Conservation (phyloP, 2,797 vertebrate genomes). For the Apogon talboti region DNA sequence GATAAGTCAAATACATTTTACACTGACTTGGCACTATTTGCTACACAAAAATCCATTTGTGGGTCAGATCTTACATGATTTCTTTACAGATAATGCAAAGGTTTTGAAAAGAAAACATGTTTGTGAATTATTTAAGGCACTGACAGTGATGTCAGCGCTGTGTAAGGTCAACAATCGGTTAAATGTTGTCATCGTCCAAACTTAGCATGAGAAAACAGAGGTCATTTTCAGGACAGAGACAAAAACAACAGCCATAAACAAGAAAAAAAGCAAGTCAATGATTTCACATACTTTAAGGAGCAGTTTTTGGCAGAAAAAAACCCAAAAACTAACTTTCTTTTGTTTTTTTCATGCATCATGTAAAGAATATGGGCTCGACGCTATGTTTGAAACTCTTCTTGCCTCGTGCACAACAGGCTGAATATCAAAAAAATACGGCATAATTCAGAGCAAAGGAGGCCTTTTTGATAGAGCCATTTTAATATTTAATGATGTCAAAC, state of each 20-base stretch:
- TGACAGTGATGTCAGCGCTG: neutral
- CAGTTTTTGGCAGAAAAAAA: no score
- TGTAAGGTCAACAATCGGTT: neutral
- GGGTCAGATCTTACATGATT: neutral
- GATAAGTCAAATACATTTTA: constrained; percentile 48
- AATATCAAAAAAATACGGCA: no score
- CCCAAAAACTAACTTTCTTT: no score
- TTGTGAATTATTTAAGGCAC: neutral
- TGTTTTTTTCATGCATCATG: no score
- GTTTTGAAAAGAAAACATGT: constrained; percentile 8
- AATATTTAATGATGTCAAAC: no score
- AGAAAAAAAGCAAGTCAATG: no score
- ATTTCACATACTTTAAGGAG: no score
- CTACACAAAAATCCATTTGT: constrained; percentile 5
- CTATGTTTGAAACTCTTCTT: no score
- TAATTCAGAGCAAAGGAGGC: no score
- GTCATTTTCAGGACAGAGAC: neutral
- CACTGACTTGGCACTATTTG: constrained; percentile 26
- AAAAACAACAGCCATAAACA: neutral
- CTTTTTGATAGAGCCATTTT: no score
- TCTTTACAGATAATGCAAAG: neutral
- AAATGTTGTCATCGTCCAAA: neutral
- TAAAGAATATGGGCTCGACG: no score
- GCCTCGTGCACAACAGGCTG: no score
- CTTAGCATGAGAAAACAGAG: constrained; percentile 1